Percentiles rank a stretch among this genome's conserved stretches.
Conservation (phyloP, 2,797 vertebrate genomes). For the Pseudotriccus pelzelni region DNA sequence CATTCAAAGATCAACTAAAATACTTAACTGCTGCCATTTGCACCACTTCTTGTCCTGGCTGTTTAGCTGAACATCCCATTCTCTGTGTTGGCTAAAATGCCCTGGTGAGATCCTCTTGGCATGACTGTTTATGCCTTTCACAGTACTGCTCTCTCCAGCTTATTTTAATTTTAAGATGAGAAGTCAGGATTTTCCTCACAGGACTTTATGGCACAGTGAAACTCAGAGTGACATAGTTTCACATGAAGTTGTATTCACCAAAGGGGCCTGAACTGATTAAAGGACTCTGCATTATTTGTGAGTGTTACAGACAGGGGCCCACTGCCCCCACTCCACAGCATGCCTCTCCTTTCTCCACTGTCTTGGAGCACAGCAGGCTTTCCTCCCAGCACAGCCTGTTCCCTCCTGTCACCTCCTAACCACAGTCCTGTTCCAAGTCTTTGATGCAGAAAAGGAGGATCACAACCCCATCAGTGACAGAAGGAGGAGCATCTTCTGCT, state of each 20-base stretch:
- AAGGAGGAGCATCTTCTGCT: background rate
- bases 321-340: background rate
- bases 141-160: background rate
- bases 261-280: background rate
- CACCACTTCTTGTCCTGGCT: background rate
- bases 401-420: background rate
- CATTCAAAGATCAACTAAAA: background rate
- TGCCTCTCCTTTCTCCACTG: background rate
- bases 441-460: background rate
- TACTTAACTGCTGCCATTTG: background rate
- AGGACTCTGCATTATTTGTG: background rate
- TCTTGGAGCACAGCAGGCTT: background rate
- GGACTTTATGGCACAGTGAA: background rate
- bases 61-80: background rate
- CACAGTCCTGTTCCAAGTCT: background rate
- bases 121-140: background rate
- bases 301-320: accelerated
- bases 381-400: background rate
- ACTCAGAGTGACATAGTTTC: background rate
- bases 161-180: background rate
- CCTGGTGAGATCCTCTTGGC: background rate
- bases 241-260: background rate
- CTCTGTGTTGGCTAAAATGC: background rate
- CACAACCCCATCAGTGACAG: background rate
- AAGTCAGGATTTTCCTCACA: background rate